Base-by-base conservation (phyloP, 1,140 invertebrate species). In the Temnothorax curvispinosus region DNA sequence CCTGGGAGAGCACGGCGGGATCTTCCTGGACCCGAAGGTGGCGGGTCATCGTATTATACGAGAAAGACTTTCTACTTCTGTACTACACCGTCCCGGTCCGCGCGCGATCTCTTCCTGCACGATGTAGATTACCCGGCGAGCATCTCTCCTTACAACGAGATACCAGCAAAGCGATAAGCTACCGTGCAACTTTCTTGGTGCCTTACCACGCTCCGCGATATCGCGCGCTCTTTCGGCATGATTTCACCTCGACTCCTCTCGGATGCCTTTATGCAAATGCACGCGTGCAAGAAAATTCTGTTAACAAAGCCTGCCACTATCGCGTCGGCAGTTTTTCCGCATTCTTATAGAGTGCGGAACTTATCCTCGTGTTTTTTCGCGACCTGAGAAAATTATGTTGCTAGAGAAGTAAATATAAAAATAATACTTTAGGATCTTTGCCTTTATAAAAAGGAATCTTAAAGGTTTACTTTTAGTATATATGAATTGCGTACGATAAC, bases 11-110 rank as follows among this genome's bases (percentile, higher is more conserved):
- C 58, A 47, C 69, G 65, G 65, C 38, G 54, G 32, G 54, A 18
- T 62, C 88, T 64, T 89, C 78, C 74, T 89, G 65, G 60, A 86
- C 65, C 52, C 67, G 27, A 27, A 60, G 71, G 88, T 78, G 87
- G 64, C 81, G 80, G 89, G 89, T 91, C 90, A 90, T 91, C 90
- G 87, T 75, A 91, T 58, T 56, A 75, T 69, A 69, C 72, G 89
- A 89, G 89, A 91, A 88, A 91, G 85, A 91, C 90, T 91, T 91
- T 91, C 89, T 88, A 91, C 90, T 91, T 91, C 76, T 89, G 78
- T 85, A 58, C 62, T 91, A 91, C 90, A 87, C 78, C 71, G 75
- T 21, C 35, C 44, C 32, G 44, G 56, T 38, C 44, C 47, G n/a
- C 21, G 56, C 69, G 52, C 75, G 80, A 87, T 85, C 80, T 85